Conservation (phyloP, 2,113 vertebrate species). For the Ictalurus punctatus region DNA sequence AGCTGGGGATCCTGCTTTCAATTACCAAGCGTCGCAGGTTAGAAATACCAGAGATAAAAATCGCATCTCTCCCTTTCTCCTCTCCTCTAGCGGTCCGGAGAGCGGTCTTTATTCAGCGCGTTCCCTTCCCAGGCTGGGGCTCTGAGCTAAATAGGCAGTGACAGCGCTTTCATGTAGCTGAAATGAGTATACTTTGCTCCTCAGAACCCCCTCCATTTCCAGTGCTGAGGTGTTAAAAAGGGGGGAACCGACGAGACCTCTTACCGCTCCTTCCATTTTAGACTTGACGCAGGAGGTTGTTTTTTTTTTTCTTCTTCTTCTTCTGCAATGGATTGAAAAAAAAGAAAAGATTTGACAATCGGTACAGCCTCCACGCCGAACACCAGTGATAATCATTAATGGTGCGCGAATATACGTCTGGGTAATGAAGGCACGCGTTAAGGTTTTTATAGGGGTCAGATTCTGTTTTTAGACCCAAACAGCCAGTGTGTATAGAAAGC, state of each 20-base stretch:
- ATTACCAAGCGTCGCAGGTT: conserved; percentile 62
- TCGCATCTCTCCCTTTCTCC: conserved; percentile 52
- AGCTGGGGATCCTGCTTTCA: conserved; percentile 62
- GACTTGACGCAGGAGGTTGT: conserved; percentile 47
- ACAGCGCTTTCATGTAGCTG: conserved; percentile 69
- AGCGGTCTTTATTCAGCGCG: conserved; percentile 57
- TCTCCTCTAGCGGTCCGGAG: conserved; percentile 24
- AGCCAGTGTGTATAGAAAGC: conserved; percentile 52
- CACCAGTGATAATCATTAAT: conserved; percentile 56
- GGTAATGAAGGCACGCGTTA: conserved; percentile 42
- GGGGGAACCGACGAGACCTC: conserved; percentile 48
- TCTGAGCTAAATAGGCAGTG: conserved; percentile 65
- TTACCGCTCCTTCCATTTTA: conserved; percentile 46
- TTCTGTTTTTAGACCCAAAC: conserved; percentile 55
- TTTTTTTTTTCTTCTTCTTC: background rate
- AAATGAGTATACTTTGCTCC: conserved; percentile 59
- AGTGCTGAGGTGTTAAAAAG: conserved; percentile 59
- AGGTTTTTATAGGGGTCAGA: conserved; percentile 48
- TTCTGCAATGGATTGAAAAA: background rate
- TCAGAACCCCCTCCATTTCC: conserved; percentile 46
- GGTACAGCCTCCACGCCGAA: background rate
- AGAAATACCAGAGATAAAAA: conserved; percentile 66
- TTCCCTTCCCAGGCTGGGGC: conserved; percentile 14
- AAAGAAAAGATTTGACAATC: conserved; percentile 5
- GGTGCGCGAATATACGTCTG: conserved; percentile 47